Base-by-base conservation (phyloP, 2,113 vertebrate species). In the Corythaeola cristata region DNA sequence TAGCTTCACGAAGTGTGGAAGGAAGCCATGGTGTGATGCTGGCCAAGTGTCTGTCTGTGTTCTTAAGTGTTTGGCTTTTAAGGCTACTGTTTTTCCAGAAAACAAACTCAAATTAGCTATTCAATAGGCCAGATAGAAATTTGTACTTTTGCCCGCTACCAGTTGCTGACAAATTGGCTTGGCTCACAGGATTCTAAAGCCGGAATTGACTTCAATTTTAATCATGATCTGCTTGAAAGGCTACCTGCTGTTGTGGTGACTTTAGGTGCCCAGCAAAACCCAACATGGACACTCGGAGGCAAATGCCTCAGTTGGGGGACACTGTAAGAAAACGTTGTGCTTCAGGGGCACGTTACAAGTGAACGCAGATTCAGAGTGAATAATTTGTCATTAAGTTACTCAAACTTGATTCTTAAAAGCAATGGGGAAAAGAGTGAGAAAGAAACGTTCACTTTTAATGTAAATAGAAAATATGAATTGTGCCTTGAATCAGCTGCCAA, bases 111-210 rank as follows among this genome's bases (percentile, higher is more conserved):
- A 98, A 98, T 98, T 98, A 98, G 98, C 97, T 97, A 98, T 98
- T 98, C 97, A 98, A 30, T 96, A 98, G 97, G 94, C 96, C 96
- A 96, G 98, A 98, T 97, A 98, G 98, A 96, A 98, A 98, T 98
- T 98, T 98, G 98, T 98, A 97, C 97, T 98, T 98, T 97, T 98
- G 98, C 98, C 98, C 97, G 73, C 97, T 97, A 97, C 98, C 97
- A 97, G 98, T 98, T 98, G 97, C 98, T 98, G 98, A 98, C 98
- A 98, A 98, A 98, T 98, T 98, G 98, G 97, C 97, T 98, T 98
- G 98, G 98, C 98, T 98, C 97, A 85, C 97, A 93, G 96, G 96
- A 98, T 97, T 97, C 96, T 98, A 96, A 98, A 98, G 97, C 96
- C 98, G 97, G 96, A 97, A 98, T 97, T 98, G 97, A 98, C 98